These are phyloP conservation scores for Erebia palarica DNA, from an alignment of 2,888 invertebrate genomes.

Conservation along the genomic window DNA sequence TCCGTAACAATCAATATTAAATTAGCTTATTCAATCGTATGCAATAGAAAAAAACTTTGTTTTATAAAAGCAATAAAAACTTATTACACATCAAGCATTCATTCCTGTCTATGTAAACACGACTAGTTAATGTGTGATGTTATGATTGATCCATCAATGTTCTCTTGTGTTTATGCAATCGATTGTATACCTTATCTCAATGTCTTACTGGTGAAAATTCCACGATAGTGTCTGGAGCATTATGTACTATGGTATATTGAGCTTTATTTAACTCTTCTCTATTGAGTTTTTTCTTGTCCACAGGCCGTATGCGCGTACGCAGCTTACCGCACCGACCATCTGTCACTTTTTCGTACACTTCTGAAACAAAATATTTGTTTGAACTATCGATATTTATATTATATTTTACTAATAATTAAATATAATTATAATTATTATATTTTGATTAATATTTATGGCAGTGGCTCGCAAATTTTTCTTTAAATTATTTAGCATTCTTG, in stretches of 20 bases:
- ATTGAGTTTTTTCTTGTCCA: conserved; percentile 64
- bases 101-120: conserved; percentile 27
- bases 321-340: conserved; percentile 72
- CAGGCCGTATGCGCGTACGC: conserved; percentile 68
- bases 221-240: conserved; percentile 56
- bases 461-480: no score
- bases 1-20: conserved; percentile 15
- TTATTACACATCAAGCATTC: conserved; percentile 14
- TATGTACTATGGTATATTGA: conserved; percentile 65
- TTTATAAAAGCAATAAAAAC: conserved; percentile 10
- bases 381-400: not conserved
- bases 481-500: no score
- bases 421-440: no score
- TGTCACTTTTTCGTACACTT: conserved; percentile 63
- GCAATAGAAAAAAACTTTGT: conserved; percentile 12
- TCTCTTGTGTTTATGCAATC: conserved; percentile 9
- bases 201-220: conserved; percentile 53
- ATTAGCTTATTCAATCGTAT: conserved; percentile 10
- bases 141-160: conserved; percentile 20
- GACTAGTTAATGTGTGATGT: conserved; percentile 27
- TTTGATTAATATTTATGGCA: no score
- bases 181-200: conserved; percentile 25
- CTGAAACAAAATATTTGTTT: conserved; percentile 52
- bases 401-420: no score
- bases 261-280: conserved; percentile 66